These are phyloP conservation scores for Benthosema pterotum DNA, from an alignment of 2,797 vertebrate species.

Conservation along the genomic window DNA sequence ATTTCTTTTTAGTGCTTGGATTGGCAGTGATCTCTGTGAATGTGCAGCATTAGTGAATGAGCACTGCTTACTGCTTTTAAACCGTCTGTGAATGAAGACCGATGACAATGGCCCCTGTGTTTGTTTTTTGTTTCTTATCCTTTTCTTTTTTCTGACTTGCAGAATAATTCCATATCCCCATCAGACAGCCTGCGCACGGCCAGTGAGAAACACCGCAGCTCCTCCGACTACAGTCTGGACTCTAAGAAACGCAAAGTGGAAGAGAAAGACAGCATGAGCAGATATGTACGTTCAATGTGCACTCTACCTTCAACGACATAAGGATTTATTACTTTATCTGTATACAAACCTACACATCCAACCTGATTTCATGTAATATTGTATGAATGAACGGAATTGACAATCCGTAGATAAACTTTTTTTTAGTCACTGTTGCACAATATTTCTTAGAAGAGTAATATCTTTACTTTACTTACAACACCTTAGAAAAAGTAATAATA, in stretches of 20 bases:
- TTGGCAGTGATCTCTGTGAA: slow-evolving; percentile 53
- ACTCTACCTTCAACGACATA: neutral
- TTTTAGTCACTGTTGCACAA: too few species aligned
- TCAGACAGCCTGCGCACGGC: slow-evolving; percentile 90
- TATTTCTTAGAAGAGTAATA: too few species aligned
- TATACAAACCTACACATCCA: too few species aligned
- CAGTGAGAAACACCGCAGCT: slow-evolving; percentile 93
- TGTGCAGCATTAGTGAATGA: slow-evolving; percentile 51
- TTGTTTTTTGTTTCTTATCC: slow-evolving; percentile 40
- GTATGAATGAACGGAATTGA: too few species aligned
- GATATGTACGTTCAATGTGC: slow-evolving; percentile 85
- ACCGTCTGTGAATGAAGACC: slow-evolving; percentile 30
- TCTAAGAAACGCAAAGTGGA: slow-evolving; percentile 96
- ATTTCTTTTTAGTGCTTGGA: slow-evolving; percentile 54
- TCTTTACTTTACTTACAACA: too few species aligned
- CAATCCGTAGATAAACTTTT: too few species aligned
- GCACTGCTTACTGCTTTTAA: slow-evolving; percentile 40
- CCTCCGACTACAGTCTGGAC: slow-evolving; percentile 90
- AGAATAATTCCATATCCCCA: slow-evolving; percentile 96
- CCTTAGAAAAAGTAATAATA: too few species aligned
- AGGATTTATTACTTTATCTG: too few species aligned
- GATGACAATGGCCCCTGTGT: slow-evolving; percentile 42
- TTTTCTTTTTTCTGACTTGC: slow-evolving; percentile 18
- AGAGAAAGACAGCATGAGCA: slow-evolving; percentile 94
- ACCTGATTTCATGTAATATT: too few species aligned